Conservation (phyloP, 2,888 invertebrate species). For the Trissolcus japonicus region DNA sequence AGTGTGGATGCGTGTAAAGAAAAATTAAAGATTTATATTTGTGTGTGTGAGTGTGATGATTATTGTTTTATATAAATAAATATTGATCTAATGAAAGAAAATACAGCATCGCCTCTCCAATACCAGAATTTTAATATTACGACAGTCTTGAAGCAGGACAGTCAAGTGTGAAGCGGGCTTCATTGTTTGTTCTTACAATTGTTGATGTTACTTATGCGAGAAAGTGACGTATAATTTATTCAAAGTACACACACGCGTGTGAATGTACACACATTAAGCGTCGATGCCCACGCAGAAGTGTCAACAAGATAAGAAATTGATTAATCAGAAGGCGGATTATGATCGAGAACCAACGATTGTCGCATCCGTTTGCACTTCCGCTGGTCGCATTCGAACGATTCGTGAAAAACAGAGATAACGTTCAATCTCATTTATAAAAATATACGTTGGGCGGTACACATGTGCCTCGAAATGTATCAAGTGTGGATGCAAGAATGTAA, state of each 20-base stretch:
- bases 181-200: slow-evolving; percentile 66
- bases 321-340: slow-evolving; percentile 38
- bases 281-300: slow-evolving; percentile 26
- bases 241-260: slow-evolving; percentile 30
- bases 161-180: slow-evolving; percentile 68
- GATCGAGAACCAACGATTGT: slow-evolving; percentile 10
- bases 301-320: slow-evolving; percentile 35
- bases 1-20: slow-evolving; percentile 29
- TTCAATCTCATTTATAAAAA: slow-evolving; percentile 19
- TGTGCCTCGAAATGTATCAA: slow-evolving; percentile 37
- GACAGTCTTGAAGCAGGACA: slow-evolving; percentile 52
- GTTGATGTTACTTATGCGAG: slow-evolving; percentile 62
- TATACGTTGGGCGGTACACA: slow-evolving; percentile 21
- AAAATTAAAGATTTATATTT: slow-evolving; percentile 24
- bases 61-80: slow-evolving; percentile 1
- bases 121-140: slow-evolving; percentile 36
- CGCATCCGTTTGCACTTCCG: slow-evolving; percentile 23
- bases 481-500: slow-evolving; percentile 44
- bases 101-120: slow-evolving; percentile 43
- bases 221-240: slow-evolving; percentile 58
- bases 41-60: background rate
- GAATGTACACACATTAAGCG: slow-evolving; percentile 13
- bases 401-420: background rate
- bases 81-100: background rate
- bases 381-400: slow-evolving; percentile 13